Conservation (phyloP, 2,888 invertebrate genomes). For the Eupithecia pulchellata region DNA sequence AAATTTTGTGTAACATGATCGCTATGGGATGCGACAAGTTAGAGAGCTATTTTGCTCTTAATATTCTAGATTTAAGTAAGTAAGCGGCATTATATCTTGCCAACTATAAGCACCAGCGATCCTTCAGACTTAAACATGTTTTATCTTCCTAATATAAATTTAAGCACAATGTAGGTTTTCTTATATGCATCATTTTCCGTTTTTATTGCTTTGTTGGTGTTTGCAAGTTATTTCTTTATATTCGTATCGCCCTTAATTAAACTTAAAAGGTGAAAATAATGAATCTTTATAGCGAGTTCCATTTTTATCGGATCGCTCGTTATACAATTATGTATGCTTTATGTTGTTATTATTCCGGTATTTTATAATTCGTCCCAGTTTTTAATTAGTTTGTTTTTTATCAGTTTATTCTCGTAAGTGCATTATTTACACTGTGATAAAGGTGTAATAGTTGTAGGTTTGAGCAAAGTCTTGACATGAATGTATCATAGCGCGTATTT, state of each 20-base stretch:
- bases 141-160: constrained; percentile 3
- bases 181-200: constrained; percentile 42
- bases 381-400: constrained; percentile 55
- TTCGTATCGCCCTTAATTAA: background rate
- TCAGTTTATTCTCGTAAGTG: constrained; percentile 76
- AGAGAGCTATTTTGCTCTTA: background rate
- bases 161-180: constrained; percentile 54
- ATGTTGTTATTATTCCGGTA: constrained; percentile 49
- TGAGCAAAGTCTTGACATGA: constrained; percentile 77
- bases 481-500: constrained; percentile 55
- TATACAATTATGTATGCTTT: constrained; percentile 47
- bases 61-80: background rate
- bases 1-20: background rate
- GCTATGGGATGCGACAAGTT: background rate
- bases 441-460: constrained; percentile 76
- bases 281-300: background rate
- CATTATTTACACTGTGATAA: constrained; percentile 85
- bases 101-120: constrained; percentile 19
- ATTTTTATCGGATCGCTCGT: background rate
- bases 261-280: background rate
- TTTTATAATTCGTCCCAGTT: constrained; percentile 62
- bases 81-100: constrained; percentile 34
- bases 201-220: constrained; percentile 63
- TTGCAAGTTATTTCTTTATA: constrained; percentile 50
- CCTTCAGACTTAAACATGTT: constrained; percentile 24